These are phyloP conservation scores for Myotis yumanensis DNA, from an alignment of 2,113 vertebrate species.

Conservation along the genomic window DNA sequence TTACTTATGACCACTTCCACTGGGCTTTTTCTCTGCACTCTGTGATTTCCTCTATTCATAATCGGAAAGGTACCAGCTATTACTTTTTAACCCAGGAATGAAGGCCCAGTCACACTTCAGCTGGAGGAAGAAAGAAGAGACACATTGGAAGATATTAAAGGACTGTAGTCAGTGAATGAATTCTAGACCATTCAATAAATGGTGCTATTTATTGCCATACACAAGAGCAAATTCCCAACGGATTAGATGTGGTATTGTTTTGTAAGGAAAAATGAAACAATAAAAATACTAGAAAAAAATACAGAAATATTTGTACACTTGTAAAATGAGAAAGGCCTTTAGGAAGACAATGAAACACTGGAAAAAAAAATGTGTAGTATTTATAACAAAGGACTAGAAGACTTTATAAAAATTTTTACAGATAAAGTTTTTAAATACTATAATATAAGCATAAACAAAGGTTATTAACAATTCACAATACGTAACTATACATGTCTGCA, in stretches of 20 bases:
- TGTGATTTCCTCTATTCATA: neutral
- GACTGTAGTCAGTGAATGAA: neutral
- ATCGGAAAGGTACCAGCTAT: neutral
- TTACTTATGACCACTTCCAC: neutral
- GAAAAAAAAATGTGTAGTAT: neutral
- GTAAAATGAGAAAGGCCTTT: neutral
- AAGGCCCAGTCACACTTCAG: neutral
- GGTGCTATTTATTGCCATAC: neutral
- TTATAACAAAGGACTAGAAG: neutral
- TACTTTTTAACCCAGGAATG: slow-evolving; percentile 11
- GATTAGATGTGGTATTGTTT: neutral
- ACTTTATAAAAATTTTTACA: neutral
- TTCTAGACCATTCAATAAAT: neutral
- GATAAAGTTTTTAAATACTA: neutral
- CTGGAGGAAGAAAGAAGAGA: neutral
- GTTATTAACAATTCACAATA: neutral
- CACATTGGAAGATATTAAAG: neutral
- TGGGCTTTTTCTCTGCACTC: neutral
- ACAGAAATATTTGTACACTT: neutral
- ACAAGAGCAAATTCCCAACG: neutral
- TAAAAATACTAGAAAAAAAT: slow-evolving; percentile 5
- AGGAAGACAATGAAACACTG: slow-evolving; percentile 7
- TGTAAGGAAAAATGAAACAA: slow-evolving; percentile 50
- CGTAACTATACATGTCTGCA: too few relatives aligned
- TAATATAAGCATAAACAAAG: neutral